Evolutionary conservation across 2,888 invertebrate species (phyloP), one percentile per base, ranked within the genome.

Genomic region (Seira musarum): DNA sequence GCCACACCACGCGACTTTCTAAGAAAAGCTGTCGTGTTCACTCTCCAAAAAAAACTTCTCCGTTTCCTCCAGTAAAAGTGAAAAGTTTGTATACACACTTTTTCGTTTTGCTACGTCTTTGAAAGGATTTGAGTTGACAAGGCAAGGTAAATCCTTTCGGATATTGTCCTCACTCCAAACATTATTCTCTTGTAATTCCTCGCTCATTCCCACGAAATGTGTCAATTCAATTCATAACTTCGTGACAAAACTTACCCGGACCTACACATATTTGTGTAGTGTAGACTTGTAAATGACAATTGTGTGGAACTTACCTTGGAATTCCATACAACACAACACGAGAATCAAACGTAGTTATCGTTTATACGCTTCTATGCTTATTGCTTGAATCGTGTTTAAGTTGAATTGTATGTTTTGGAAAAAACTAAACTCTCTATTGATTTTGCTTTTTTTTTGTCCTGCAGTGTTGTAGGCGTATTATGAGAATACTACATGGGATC

Each of bases 111-210:
- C 40, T 8, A 40, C 40, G 40, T 13, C 40, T 40, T n/a, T 13
- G 17, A 57, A 57, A 57, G 57, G n/a, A 57, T n/a, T 8, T 57
- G 15, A 8, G 3, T n/a, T n/a, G 57, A 57, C 57, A 57, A 57
- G 57, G n/a, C 57, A 57, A 57, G 57, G 57, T 57, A 57, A 57
- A n/a, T n/a, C 57, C 57, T 40, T 40, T 40, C 13, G 13, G 40
- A 40, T 40, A n/a, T n/a, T 40, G 6, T 40, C 13, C 40, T 40
- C 13, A 13, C 6, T 40, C 13, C 40, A 40, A 40, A 6, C 40
- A 13, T 40, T 13, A 40, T 40, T 40, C 40, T 6, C 40, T 8
- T 8, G 6, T 40, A 40, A 40, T 6, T 13, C 40, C 6, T 40
- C 6, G 6, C 13, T 40, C 40, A 40, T 40, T 13, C 40, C 40